These are phyloP conservation scores for Athalia circularis DNA, from an alignment of 2,888 invertebrate species.

Conservation along the genomic window DNA sequence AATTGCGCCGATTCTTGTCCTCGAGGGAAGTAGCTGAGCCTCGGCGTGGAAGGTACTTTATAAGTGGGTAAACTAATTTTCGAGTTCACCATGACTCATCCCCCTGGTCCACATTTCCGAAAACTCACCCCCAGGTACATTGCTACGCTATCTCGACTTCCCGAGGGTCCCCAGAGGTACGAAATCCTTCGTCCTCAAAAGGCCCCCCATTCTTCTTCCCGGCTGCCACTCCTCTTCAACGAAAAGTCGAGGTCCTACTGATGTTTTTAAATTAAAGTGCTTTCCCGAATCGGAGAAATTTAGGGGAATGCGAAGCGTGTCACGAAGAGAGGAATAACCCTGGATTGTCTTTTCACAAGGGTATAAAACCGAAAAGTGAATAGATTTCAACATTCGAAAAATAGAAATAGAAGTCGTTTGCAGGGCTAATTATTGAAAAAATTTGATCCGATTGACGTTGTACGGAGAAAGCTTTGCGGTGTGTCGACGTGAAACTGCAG, in stretches of 20 bases:
- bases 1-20: constrained; percentile 33
- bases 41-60: constrained; percentile 12
- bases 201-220: not conserved
- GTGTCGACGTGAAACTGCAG: no score
- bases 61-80: constrained; percentile 32
- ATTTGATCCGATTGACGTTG: no score
- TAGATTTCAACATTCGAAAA: no score
- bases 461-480: no score
- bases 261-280: constrained; percentile 38
- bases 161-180: not conserved
- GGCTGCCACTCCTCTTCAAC: not conserved
- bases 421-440: no score
- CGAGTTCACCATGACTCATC: constrained; percentile 14
- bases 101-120: not conserved
- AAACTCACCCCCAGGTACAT: not conserved
- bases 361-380: no score
- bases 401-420: no score
- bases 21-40: not conserved
- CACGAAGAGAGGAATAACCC: no score
- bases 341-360: no score
- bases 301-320: no score
- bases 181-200: not conserved
- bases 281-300: not conserved
- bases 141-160: not conserved
- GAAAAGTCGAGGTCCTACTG: constrained; percentile 11